A percentile compares a stretch with the other conserved stretches of the same genome.
phyloP scores from a whole-genome alignment of 2,113 vertebrate genomes.

The Prolemur simus region DNA sequence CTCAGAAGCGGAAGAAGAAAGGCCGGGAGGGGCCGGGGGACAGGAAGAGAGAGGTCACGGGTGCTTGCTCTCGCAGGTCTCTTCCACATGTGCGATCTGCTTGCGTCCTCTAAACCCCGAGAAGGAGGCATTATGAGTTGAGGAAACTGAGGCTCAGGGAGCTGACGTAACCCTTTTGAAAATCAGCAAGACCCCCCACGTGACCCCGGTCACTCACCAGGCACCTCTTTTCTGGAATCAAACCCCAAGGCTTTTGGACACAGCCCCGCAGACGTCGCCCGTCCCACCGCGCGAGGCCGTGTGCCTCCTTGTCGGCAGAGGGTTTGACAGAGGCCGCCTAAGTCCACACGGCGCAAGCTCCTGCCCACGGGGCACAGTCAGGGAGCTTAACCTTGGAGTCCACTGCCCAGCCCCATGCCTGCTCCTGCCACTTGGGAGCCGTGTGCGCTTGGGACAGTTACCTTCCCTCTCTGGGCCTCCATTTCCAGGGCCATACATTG shows the following conservation, averaged over 20 bases:
- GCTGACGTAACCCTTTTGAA: neutral
- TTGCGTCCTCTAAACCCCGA: neutral
- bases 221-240: neutral
- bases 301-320: neutral
- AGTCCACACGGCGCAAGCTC: neutral
- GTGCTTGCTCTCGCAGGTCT: neutral
- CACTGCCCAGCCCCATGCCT: neutral
- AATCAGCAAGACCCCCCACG: neutral
- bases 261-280: neutral
- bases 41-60: neutral
- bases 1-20: neutral
- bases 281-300: neutral
- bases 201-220: neutral
- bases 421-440: neutral
- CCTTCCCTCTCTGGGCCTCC: neutral
- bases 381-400: neutral
- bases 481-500: neutral
- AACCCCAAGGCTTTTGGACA: neutral
- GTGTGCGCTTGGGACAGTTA: neutral
- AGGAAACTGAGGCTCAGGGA: neutral
- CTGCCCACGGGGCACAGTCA: neutral
- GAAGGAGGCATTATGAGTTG: too few species aligned
- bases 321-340: neutral
- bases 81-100: neutral
- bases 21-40: too few species aligned